These are phyloP conservation scores for Potamilus streckersoni DNA, from an alignment of 1,140 invertebrate species.

Conservation along the genomic window DNA sequence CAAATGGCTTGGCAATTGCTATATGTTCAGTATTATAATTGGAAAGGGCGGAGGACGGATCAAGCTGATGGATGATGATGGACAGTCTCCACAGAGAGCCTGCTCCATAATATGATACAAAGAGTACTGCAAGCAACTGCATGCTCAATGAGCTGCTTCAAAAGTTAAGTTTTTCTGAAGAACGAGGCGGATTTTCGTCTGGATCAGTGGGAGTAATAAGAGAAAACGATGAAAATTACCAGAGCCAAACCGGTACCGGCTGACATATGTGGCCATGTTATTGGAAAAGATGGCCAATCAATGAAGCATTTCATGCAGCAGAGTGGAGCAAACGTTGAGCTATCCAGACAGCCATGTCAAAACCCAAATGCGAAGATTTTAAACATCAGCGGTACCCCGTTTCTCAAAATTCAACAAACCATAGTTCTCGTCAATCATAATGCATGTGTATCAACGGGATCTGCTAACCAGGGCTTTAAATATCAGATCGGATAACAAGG, in stretches of 20 bases:
- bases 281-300: constrained; percentile 83
- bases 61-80: constrained; percentile 76
- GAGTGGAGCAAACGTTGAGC: constrained; percentile 70
- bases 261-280: constrained; percentile 94
- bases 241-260: constrained; percentile 81
- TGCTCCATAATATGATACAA: constrained; percentile 88
- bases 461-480: too few relatives aligned
- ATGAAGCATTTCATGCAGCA: constrained; percentile 68
- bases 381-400: constrained; percentile 81
- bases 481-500: too few relatives aligned
- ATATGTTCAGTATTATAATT: too few relatives aligned
- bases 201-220: constrained; percentile 63
- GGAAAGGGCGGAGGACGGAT: constrained; percentile 98
- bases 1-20: too few relatives aligned
- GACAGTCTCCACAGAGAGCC: constrained; percentile 75
- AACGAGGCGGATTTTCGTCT: constrained; percentile 64
- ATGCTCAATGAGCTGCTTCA: constrained; percentile 91
- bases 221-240: constrained; percentile 63
- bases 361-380: constrained; percentile 67
- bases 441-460: constrained; percentile 41
- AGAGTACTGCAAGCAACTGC: constrained; percentile 86
- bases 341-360: constrained; percentile 64
- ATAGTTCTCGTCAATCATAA: constrained; percentile 71
- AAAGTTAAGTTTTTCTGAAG: constrained; percentile 76
- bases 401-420: constrained; percentile 95